Conservation (phyloP, 2,797 vertebrate genomes). For the Cynopterus sphinx region DNA sequence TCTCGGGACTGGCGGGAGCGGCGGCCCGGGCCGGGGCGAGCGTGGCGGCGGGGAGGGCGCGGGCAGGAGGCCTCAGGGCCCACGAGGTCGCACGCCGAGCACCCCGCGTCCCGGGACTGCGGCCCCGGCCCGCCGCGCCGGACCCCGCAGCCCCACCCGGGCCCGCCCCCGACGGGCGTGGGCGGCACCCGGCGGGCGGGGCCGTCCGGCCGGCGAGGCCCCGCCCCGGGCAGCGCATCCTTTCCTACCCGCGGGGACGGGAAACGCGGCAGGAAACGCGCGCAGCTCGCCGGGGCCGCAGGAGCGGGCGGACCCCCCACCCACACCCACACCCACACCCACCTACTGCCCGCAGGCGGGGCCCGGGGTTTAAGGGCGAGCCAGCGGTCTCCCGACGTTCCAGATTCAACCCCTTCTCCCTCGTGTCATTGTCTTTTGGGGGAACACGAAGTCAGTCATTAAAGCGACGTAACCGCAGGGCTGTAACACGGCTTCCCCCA, state of each 20-base stretch:
- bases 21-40: background rate
- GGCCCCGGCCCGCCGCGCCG: background rate
- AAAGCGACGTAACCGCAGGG: background rate
- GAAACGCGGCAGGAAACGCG: constrained; percentile 50
- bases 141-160: background rate
- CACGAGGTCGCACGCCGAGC: background rate
- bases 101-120: background rate
- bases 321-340: rapidly evolving
- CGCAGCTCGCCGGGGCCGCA: background rate
- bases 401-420: background rate
- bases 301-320: background rate
- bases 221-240: constrained; percentile 46
- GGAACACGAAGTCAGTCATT: background rate
- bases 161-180: constrained; percentile 12
- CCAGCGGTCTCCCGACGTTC: background rate
- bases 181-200: constrained; percentile 39
- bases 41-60: too few species aligned
- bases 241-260: constrained; percentile 16
- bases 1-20: background rate
- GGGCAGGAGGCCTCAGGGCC: background rate
- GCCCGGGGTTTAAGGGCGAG: background rate
- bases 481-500: background rate
- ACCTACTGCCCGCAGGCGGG: background rate
- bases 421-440: background rate
- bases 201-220: background rate